Conservation (phyloP, 2,797 vertebrate genomes). For the Perdix hodgsoniae region DNA sequence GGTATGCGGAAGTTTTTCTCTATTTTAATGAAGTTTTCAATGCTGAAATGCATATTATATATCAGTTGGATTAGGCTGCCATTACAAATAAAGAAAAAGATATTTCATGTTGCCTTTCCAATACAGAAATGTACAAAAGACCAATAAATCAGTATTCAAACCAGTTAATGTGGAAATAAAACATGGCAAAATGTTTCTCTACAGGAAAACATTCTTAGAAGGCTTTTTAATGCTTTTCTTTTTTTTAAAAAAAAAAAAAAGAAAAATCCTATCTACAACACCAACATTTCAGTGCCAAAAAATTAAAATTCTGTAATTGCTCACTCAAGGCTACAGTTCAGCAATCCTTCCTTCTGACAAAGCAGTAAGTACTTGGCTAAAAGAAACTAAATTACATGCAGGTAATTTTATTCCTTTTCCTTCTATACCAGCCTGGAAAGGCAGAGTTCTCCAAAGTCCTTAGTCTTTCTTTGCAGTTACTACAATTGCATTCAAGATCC, state of each 20-base stretch:
- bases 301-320: accelerated
- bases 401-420: neutral
- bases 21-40: conserved; percentile 22
- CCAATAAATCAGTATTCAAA: conserved; percentile 15
- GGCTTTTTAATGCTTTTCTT: neutral
- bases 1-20: neutral
- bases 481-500: neutral
- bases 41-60: neutral
- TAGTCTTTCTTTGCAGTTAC: neutral
- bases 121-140: neutral
- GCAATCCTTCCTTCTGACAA: neutral
- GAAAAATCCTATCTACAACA: neutral
- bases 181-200: neutral
- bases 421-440: neutral
- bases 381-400: neutral
- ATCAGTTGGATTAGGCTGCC: neutral
- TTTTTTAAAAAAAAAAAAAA: neutral
- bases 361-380: neutral
- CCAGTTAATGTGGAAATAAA: conserved; percentile 26
- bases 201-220: neutral
- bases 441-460: neutral
- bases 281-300: neutral
- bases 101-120: conserved; percentile 28
- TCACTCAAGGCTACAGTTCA: neutral
- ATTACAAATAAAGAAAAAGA: conserved; percentile 22